Base-by-base conservation (phyloP, 2,888 invertebrate species). In the Cepaea hortensis region DNA sequence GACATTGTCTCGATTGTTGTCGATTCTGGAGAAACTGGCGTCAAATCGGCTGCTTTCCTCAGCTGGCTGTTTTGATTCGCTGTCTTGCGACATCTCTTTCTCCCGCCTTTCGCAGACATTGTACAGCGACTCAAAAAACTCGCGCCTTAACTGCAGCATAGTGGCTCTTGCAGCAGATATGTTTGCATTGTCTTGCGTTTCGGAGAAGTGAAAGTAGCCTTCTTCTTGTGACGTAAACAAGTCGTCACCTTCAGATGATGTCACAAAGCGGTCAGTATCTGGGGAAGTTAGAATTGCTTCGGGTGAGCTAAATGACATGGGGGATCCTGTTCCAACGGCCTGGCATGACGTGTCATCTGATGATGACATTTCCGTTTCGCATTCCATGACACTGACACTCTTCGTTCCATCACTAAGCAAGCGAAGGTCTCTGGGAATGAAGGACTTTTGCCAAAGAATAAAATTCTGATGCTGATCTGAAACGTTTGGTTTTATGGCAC, bases 251-350 rank as follows among this genome's bases (percentile, higher is more conserved):
- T 85, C 85, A 46, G 85, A 85, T 18, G 85, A 85, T 7, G 85
- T 85, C 11, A 79, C 79, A 50, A 85, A 85, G 3, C 65, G 68
- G 68, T 85, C 85, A 11, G 80, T 81, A 35, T 73, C 81, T 9
- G 85, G 81, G 3, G 81, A 80, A 18, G 72, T 65, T 11, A 73
- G 62, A 2, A 73, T 81, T 2, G 62, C 80, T 46, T 85, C 85
- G 13, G 81, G 73, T 35, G 85, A 85, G 70, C 85, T 73, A 35
- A 85, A 85, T 35, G 85, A 85, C 85, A 85, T 85, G 3, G 85
- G 75, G 15, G 85, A 85, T 11, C 81, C 85, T 1, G 70, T 72
- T 18, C 72, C 81, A 11, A 81, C 46, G 6, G 85, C 81, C 23
- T 79, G 79, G 62, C 79, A 79, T 3, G 85, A 85, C 18, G 85